phyloP scores from a whole-genome alignment of 2,888 invertebrate species.

The Horisme vitalbata region DNA sequence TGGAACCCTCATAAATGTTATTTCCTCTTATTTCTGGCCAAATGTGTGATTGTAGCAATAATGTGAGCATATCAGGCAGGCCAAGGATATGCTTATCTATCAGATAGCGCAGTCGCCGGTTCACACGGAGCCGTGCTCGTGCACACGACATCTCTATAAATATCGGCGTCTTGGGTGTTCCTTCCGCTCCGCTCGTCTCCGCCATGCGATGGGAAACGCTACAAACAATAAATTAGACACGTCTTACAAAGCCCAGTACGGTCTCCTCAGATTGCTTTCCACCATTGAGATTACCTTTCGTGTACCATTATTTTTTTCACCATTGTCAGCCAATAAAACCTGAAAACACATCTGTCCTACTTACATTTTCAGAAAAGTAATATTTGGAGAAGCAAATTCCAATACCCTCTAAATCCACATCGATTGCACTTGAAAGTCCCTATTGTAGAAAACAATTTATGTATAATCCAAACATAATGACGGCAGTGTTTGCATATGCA shows the following conservation, averaged over 20 bases:
- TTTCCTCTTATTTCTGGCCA: background rate
- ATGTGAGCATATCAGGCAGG: background rate
- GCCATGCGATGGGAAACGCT: conserved; percentile 11
- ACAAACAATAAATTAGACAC: background rate
- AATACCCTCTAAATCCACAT: background rate
- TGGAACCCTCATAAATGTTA: background rate
- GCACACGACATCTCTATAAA: conserved; percentile 22
- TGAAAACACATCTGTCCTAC: too few relatives aligned
- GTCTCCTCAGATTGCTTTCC: too few relatives aligned
- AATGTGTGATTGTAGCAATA: too few relatives aligned
- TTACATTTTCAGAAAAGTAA: too few relatives aligned
- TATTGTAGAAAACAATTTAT: conserved; percentile 17
- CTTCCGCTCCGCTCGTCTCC: too few relatives aligned
- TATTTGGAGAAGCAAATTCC: background rate
- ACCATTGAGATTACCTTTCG: too few relatives aligned
- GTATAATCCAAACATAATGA: conserved; percentile 26
- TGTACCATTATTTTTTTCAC: too few relatives aligned
- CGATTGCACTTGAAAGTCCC: conserved; percentile 8
- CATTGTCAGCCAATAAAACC: too few relatives aligned
- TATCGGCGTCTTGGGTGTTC: conserved; percentile 24
- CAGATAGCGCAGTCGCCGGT: conserved; percentile 1
- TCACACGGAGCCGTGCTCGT: conserved; percentile 11
- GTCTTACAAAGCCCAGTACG: too few relatives aligned
- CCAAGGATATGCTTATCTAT: conserved; percentile 3
- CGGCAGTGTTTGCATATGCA: conserved; percentile 27